Conservation (phyloP, 2,888 invertebrate genomes). For the Autographa gamma region DNA sequence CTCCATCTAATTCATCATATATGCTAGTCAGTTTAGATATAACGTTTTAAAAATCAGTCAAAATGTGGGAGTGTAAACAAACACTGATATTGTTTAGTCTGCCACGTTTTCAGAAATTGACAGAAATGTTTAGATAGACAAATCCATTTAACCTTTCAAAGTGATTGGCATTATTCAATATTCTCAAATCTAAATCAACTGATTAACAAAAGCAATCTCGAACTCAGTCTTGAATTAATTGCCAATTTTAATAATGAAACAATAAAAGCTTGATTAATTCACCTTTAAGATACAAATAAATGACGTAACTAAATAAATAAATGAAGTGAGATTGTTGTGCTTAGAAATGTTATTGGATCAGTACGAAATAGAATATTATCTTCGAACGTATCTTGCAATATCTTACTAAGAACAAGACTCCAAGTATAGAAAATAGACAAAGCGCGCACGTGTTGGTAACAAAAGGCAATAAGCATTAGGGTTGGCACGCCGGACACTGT, state of each 20-base stretch:
- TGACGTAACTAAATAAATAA: constrained; percentile 5
- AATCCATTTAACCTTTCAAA: constrained; percentile 4
- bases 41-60: not conserved
- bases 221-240: not conserved
- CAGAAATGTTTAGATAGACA: not conserved
- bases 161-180: constrained; percentile 1
- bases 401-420: constrained; percentile 42
- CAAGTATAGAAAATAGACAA: constrained; percentile 56
- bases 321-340: not conserved
- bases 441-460: constrained; percentile 50
- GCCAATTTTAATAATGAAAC: not conserved
- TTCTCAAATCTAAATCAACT: not conserved
- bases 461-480: constrained; percentile 53
- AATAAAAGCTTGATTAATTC: constrained; percentile 3
- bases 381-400: constrained; percentile 33
- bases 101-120: not conserved
- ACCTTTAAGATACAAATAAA: constrained; percentile 5
- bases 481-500: constrained; percentile 23
- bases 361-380: constrained; percentile 38
- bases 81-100: not conserved
- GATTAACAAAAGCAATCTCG: not conserved
- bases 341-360: not conserved
- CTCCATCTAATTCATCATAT: no score
- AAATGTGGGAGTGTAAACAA: not conserved
- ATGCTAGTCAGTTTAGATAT: no score